A percentile compares a stretch with the other conserved stretches of the same genome.
phyloP scores from a whole-genome alignment of 1,140 invertebrate genomes.

The Chrysomallon squamiferum region DNA sequence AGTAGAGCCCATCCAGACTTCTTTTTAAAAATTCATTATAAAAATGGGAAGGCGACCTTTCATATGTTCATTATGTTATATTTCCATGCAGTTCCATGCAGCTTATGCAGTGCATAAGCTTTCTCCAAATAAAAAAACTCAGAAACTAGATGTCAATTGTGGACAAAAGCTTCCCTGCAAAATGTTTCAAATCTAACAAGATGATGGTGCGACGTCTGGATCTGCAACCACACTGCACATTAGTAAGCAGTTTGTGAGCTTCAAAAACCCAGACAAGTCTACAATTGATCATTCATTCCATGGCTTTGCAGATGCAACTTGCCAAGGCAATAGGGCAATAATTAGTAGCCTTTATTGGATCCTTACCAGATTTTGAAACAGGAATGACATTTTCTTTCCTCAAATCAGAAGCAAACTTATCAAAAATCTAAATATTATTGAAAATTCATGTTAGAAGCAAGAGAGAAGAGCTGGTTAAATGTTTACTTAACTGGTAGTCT shows the following conservation, averaged over 20 bases:
- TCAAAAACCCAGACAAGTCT: constrained; percentile 7
- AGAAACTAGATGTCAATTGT: constrained; percentile 6
- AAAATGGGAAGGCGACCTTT: constrained; percentile 8
- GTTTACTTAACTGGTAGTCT: constrained; percentile 8
- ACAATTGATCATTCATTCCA: constrained; percentile 10
- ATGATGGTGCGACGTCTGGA: background rate
- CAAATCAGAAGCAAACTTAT: background rate
- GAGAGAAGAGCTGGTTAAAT: background rate
- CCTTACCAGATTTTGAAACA: constrained; percentile 5
- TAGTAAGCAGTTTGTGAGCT: background rate
- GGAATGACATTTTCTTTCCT: background rate
- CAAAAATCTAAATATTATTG: background rate
- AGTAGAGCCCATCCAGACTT: constrained; percentile 10
- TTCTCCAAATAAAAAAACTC: constrained; percentile 17
- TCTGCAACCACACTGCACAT: background rate
- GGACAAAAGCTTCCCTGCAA: constrained; percentile 2
- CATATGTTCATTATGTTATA: constrained; percentile 14
- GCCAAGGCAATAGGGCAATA: constrained; percentile 5
- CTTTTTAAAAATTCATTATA: constrained; percentile 4
- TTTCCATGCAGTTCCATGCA: constrained; percentile 15
- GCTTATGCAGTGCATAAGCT: no score
- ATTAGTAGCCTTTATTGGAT: background rate
- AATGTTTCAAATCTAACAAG: constrained; percentile 13
- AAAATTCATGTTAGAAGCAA: background rate
- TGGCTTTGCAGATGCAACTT: constrained; percentile 10